Evolutionary conservation across 2,113 vertebrate species (phyloP).

Genomic region (Ptyas mucosa): DNA sequence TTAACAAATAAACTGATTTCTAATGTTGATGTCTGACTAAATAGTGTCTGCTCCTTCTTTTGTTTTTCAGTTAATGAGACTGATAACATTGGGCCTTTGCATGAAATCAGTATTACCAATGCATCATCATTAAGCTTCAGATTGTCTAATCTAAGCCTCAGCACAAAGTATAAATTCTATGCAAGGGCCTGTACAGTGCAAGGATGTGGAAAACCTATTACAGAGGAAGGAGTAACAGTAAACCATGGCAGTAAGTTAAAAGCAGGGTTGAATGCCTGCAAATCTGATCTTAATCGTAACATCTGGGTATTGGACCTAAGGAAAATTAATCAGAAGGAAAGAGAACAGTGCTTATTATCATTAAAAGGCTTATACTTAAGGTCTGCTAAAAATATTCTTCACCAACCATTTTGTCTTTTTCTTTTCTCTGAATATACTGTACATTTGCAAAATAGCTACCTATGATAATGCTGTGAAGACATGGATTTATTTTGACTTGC

Average conservation of each 20-base stretch:
- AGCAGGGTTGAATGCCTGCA: neutral
- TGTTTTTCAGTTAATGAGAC: constrained; percentile 85
- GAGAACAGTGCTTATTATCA: neutral
- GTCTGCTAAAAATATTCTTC: constrained; percentile 18
- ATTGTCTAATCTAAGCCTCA: constrained; percentile 75
- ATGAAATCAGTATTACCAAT: constrained; percentile 74
- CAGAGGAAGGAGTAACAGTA: constrained; percentile 81
- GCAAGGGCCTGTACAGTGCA: constrained; percentile 82
- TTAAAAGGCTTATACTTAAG: neutral
- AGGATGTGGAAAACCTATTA: constrained; percentile 84
- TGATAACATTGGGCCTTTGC: constrained; percentile 75
- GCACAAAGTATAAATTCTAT: constrained; percentile 91
- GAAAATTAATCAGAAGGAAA: neutral
- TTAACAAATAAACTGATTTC: neutral
- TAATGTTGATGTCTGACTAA: constrained; percentile 9
- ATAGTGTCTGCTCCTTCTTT: neutral
- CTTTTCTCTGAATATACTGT: constrained; percentile 34
- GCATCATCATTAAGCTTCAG: constrained; percentile 73
- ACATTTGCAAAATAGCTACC: neutral
- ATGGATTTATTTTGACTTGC: constrained; percentile 9
- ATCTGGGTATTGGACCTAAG: neutral
- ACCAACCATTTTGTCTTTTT: neutral
- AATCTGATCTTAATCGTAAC: neutral
- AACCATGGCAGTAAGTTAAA: constrained; percentile 82
- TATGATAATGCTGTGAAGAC: constrained; percentile 15